Evolutionary conservation across 2,113 vertebrate species (phyloP).

Genomic region (Mohoua ochrocephala): DNA sequence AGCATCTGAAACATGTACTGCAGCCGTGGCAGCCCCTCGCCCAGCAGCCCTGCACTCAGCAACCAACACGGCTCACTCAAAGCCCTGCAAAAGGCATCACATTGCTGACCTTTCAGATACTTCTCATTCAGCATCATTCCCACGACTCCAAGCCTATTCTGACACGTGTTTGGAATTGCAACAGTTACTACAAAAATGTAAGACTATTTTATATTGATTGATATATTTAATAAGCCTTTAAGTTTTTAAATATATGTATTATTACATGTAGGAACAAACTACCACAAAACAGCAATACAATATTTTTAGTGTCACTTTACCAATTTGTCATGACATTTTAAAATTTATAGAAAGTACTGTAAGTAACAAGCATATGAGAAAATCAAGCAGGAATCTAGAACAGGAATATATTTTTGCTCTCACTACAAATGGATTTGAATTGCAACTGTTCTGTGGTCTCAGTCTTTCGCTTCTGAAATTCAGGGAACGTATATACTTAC

Average conservation of each 20-base stretch:
- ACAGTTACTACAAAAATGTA: not conserved
- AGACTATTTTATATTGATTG: not conserved
- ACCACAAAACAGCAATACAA: not conserved
- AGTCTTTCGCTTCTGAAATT: not conserved
- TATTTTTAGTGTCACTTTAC: not conserved
- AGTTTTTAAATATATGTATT: not conserved
- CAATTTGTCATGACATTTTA: not conserved
- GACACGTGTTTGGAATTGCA: not conserved
- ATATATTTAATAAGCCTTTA: not conserved
- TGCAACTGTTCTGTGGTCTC: not conserved
- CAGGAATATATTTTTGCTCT: not conserved
- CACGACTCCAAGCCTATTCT: not conserved
- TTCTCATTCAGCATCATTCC: not conserved
- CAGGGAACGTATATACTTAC: not conserved
- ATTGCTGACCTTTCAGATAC: not conserved
- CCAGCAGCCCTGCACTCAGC: not conserved
- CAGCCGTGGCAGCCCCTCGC: not conserved
- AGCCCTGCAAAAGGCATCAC: not conserved
- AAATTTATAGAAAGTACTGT: not conserved
- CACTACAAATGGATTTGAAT: not conserved
- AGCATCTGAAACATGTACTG: conserved; percentile 19
- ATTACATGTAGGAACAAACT: not conserved
- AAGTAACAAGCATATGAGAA: not conserved
- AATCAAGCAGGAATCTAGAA: not conserved
- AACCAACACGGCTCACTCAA: not conserved